Evolutionary conservation across 2,113 vertebrate species (phyloP).

Genomic region (Copsychus sechellarum): DNA sequence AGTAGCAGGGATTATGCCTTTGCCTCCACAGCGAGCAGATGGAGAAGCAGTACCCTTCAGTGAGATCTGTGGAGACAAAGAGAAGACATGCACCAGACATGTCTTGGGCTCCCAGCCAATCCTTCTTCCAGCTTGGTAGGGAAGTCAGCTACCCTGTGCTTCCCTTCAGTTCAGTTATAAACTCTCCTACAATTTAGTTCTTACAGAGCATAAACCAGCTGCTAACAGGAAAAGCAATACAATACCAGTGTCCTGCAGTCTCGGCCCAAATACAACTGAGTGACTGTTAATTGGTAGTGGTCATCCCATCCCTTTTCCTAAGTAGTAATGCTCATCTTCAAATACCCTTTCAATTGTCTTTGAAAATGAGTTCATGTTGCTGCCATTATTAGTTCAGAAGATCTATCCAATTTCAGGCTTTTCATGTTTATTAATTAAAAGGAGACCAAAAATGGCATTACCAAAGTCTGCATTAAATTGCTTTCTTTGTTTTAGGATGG

Average conservation of each 20-base stretch:
- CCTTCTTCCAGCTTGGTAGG: background rate
- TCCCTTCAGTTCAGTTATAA: background rate
- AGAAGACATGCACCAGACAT: background rate
- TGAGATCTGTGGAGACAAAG: background rate
- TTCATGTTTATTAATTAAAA: slow-evolving; percentile 64
- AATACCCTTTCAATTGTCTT: slow-evolving; percentile 15
- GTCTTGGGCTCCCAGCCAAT: background rate
- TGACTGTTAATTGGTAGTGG: background rate
- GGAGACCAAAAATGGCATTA: slow-evolving; percentile 42
- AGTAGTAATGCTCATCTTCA: slow-evolving; percentile 29
- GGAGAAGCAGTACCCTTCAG: background rate
- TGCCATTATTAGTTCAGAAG: slow-evolving; percentile 39
- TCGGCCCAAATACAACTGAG: background rate
- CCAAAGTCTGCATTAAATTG: slow-evolving; percentile 37
- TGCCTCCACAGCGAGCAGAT: background rate
- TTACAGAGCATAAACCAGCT: background rate
- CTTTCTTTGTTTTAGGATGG: slow-evolving; percentile 38
- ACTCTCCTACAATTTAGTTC: background rate
- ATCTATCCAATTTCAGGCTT: slow-evolving; percentile 25
- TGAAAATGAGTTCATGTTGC: slow-evolving; percentile 11
- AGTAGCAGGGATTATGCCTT: background rate
- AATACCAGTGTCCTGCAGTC: background rate
- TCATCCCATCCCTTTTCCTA: background rate
- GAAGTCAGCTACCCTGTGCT: background rate
- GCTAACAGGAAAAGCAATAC: background rate